These are phyloP conservation scores for Trypoxylon attenuatum DNA, from an alignment of 2,888 invertebrate genomes.

Conservation along the genomic window DNA sequence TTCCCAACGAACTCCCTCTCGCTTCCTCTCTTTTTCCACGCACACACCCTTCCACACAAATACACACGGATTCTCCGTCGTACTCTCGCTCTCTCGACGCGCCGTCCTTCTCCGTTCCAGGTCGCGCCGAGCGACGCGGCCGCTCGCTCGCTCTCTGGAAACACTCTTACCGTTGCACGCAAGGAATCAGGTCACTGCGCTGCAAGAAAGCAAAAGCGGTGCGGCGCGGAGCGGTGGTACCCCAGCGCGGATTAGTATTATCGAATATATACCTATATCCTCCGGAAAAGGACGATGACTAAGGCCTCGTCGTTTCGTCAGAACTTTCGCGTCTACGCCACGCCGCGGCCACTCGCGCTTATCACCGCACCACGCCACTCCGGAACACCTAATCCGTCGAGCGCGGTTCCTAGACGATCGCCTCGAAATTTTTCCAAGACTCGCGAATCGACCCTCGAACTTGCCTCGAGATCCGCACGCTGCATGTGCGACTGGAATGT, in stretches of 20 bases:
- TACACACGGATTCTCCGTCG: slow-evolving; percentile 44
- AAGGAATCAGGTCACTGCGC: slow-evolving; percentile 74
- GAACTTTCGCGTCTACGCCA: slow-evolving; percentile 58
- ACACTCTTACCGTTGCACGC: slow-evolving; percentile 71
- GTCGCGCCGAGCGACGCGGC: no score
- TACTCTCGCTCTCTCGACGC: slow-evolving; percentile 41
- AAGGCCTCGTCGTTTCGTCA: slow-evolving; percentile 57
- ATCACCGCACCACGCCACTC: background rate
- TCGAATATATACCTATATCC: slow-evolving; percentile 44
- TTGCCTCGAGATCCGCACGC: background rate
- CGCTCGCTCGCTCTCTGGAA: slow-evolving; percentile 60
- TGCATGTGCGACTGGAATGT: slow-evolving; percentile 7
- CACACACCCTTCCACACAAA: no score
- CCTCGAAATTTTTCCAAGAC: background rate
- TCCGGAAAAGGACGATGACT: slow-evolving; percentile 64
- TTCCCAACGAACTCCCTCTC: no score
- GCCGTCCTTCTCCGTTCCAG: slow-evolving; percentile 48
- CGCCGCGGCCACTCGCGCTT: slow-evolving; percentile 17
- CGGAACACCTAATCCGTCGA: background rate
- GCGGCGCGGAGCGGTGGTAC: slow-evolving; percentile 58
- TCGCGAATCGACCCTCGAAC: background rate
- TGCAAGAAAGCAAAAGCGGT: slow-evolving; percentile 72
- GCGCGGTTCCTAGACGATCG: no score
- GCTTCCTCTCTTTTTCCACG: slow-evolving; percentile 27
- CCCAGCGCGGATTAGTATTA: slow-evolving; percentile 27